Evolutionary conservation across 35 echinoderm and acorn worm genomes (phyloP).

Genomic region (Chiridota heheva): DNA sequence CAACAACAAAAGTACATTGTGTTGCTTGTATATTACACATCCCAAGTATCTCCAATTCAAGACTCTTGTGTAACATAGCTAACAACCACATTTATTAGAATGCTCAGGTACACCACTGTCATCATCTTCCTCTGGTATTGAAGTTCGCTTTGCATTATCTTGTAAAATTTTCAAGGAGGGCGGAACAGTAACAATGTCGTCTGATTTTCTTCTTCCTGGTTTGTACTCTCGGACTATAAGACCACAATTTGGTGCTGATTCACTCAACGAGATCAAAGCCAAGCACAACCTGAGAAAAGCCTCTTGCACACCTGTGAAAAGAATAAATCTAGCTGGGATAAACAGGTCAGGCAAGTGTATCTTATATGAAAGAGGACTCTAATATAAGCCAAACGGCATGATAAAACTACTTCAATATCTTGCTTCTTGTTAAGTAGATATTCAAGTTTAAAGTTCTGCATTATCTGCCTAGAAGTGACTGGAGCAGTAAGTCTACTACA

Average conservation of each 20-base stretch:
- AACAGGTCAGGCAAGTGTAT: no score
- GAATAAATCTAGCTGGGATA: background rate
- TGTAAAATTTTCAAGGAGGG: constrained; percentile 52
- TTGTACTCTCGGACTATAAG: constrained; percentile 78
- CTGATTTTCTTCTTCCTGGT: constrained; percentile 45
- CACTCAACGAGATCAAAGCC: constrained; percentile 75
- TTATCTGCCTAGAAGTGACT: no score
- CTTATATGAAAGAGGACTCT: no score
- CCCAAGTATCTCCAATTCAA: no score
- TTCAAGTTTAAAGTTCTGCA: no score
- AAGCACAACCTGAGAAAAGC: constrained; percentile 83
- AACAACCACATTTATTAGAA: no score
- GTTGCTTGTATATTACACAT: no score
- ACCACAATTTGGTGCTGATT: constrained; percentile 74
- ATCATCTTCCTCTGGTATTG: constrained; percentile 28
- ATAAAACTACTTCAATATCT: no score
- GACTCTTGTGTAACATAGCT: no score
- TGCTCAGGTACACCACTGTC: constrained; percentile 4
- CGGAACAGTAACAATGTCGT: constrained; percentile 70
- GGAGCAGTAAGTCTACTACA: no score
- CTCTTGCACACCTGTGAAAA: constrained; percentile 77
- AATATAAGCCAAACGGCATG: background rate
- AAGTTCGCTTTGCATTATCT: constrained; percentile 25
- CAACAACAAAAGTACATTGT: no score
- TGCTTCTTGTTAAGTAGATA: no score